These are phyloP conservation scores for Diarsia mendica DNA, from an alignment of 2,888 invertebrate genomes.

Conservation along the genomic window DNA sequence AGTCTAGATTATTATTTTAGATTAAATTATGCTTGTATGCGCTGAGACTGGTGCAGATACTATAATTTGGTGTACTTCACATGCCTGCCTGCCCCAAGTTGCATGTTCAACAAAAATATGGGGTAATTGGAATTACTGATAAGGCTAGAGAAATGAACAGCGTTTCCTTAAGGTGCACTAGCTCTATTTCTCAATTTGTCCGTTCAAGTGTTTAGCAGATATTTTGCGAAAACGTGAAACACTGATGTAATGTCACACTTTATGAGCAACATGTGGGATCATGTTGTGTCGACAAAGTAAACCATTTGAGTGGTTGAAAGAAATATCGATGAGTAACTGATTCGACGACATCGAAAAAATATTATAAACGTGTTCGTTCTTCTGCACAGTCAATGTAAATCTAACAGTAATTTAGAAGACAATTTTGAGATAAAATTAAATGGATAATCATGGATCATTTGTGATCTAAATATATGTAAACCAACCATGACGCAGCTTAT, in stretches of 20 bases:
- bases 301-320: neutral
- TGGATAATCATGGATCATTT: too few species aligned
- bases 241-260: constrained; percentile 42
- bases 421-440: too few species aligned
- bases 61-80: neutral
- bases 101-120: neutral
- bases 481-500: too few species aligned
- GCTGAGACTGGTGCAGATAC: neutral
- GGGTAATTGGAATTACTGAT: neutral
- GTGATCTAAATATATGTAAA: too few species aligned
- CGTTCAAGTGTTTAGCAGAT: constrained; percentile 23
- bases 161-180: neutral
- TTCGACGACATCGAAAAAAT: neutral
- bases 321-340: neutral
- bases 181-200: constrained; percentile 27
- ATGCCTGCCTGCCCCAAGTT: too few species aligned
- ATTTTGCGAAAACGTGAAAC: constrained; percentile 29
- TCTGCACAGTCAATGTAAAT: neutral
- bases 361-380: neutral
- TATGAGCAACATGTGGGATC: constrained; percentile 1
- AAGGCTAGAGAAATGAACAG: neutral
- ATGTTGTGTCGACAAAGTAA: constrained; percentile 8
- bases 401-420: too few species aligned
- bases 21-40: neutral
- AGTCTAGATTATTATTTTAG: constrained; percentile 14